These are phyloP conservation scores for Petrocephalus schoutedeni DNA, from an alignment of 2,797 vertebrate species.

Conservation along the genomic window DNA sequence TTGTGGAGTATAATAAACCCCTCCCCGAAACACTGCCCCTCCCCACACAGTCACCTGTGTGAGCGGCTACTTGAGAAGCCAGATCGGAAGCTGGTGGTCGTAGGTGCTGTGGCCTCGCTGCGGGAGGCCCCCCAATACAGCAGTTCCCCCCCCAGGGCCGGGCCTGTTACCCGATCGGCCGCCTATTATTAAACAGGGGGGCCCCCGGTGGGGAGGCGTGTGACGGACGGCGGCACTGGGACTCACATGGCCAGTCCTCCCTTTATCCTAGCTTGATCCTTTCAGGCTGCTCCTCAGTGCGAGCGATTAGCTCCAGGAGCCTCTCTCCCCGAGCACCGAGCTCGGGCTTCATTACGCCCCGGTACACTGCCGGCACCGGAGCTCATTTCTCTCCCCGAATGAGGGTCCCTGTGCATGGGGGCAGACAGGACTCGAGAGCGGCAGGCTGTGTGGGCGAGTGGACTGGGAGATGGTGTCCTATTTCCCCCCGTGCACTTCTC, in stretches of 20 bases:
- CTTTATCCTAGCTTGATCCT: slow-evolving; percentile 10
- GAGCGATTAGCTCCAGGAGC: not conserved
- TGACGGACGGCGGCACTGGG: not conserved
- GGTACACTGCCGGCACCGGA: not conserved
- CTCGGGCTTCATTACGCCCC: not conserved
- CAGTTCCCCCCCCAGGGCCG: not conserved
- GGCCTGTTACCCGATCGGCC: slow-evolving; percentile 31
- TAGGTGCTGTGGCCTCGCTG: slow-evolving; percentile 13
- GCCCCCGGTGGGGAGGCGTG: not conserved
- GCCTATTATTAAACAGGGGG: slow-evolving; percentile 31
- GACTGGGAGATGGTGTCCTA: not conserved
- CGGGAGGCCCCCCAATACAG: not conserved
- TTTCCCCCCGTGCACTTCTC: not conserved
- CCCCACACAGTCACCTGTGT: slow-evolving; percentile 14
- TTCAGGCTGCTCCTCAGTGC: not conserved
- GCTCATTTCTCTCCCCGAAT: not conserved
- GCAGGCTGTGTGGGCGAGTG: not conserved
- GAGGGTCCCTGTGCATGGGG: not conserved
- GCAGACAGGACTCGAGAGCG: not conserved
- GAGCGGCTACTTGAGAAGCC: not conserved
- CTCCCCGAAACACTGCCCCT: slow-evolving; percentile 2
- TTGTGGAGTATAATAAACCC: not conserved
- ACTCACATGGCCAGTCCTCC: not conserved
- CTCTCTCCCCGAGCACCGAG: not conserved
- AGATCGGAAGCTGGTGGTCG: not conserved